Percentiles rank a stretch among this genome's conserved stretches.
Evolutionary conservation across 2,888 invertebrate genomes (phyloP).

Genomic region (Caenorhabditis zanzibari): DNA sequence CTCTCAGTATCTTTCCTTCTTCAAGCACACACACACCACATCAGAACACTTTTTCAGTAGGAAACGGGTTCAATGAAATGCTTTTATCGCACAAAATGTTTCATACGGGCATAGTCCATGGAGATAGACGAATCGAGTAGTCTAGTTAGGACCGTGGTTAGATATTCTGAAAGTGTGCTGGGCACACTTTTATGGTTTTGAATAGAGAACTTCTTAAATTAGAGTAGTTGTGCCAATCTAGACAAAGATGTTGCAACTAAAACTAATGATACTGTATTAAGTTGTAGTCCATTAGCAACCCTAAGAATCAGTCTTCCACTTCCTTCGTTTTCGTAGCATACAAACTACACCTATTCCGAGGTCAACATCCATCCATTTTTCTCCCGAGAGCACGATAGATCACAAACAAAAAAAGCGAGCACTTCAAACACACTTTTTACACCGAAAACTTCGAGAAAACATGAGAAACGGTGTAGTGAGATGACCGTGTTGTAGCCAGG

Average conservation of each 20-base stretch:
- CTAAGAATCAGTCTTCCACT: neutral
- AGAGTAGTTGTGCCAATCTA: too few relatives aligned
- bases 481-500: slow-evolving; percentile 29
- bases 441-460: slow-evolving; percentile 19
- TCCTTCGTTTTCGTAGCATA: slow-evolving; percentile 18
- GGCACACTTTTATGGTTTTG: slow-evolving; percentile 5
- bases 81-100: slow-evolving; percentile 35
- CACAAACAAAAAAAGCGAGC: slow-evolving; percentile 31
- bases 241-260: neutral
- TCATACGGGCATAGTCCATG: neutral
- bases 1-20: slow-evolving; percentile 30
- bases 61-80: slow-evolving; percentile 3
- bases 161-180: slow-evolving; percentile 13
- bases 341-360: slow-evolving; percentile 14
- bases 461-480: slow-evolving; percentile 9
- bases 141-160: slow-evolving; percentile 23
- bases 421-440: slow-evolving; percentile 42
- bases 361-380: slow-evolving; percentile 24
- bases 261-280: too few relatives aligned
- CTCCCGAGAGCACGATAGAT: slow-evolving; percentile 20
- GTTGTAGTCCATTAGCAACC: too few relatives aligned
- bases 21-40: slow-evolving; percentile 27
- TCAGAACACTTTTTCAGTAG: slow-evolving; percentile 17
- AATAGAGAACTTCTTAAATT: too few relatives aligned
- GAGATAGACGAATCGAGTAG: slow-evolving; percentile 23